Conservation (phyloP, 2,888 invertebrate species). For the Pterostichus niger region DNA sequence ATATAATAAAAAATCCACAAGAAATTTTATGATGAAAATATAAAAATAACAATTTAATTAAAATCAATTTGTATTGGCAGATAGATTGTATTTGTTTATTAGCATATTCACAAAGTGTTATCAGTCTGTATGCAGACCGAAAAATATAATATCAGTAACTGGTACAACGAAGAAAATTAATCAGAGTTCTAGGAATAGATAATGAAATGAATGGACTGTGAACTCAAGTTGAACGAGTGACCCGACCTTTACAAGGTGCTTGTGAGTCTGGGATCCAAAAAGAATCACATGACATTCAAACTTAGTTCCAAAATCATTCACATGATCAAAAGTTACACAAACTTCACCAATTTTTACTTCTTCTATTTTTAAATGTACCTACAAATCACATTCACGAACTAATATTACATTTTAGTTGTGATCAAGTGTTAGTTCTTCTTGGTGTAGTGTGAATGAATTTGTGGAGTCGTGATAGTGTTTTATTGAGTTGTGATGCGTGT, state of each 20-base stretch:
- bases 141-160: conserved; percentile 1
- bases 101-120: neutral
- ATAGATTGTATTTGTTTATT: neutral
- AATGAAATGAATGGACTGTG: conserved; percentile 54
- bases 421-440: neutral
- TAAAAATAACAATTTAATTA: no score
- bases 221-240: conserved; percentile 50
- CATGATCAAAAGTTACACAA: conserved; percentile 15
- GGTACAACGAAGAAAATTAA: conserved; percentile 44
- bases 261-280: conserved; percentile 24
- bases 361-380: neutral
- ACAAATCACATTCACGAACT: neutral
- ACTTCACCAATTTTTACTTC: no score
- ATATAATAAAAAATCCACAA: no score
- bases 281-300: conserved; percentile 12
- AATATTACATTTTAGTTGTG: neutral
- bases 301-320: conserved; percentile 13
- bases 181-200: conserved; percentile 61
- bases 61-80: no score
- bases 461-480: no score
- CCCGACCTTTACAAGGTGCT: conserved; percentile 60
- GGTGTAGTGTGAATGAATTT: neutral
- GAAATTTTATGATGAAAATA: no score
- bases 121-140: neutral
- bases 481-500: no score